Evolutionary conservation across 2,888 invertebrate species (phyloP), one percentile per base, ranked within the genome.

Genomic region (Idaea aversata): DNA sequence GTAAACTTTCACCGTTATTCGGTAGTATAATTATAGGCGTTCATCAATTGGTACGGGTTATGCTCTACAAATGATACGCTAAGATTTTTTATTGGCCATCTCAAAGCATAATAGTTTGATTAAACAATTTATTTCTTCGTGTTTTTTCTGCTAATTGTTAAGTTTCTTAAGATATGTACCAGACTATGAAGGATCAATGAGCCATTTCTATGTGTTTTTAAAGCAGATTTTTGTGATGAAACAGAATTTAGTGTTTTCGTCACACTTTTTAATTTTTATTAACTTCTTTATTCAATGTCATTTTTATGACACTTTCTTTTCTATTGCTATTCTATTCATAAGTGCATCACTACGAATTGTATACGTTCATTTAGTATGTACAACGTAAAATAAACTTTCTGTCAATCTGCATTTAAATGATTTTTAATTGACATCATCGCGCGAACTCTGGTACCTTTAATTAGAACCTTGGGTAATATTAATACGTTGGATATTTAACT

Each of bases 1-100:
- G 68, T 73, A 75, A 73, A 80, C 82, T 81, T 81, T 81, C 82
- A 71, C 80, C 74, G 67, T 70, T 66, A 66, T 77, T 70, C 73
- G 70, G 75, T 74, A 73, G 73, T 64, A 70, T 78, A 81, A 81
- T 81, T 80, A 78, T 70, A 70, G 72, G 73, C 75, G 70, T 75
- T 72, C 73, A 71, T 74, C 76, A 76, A 77, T 75, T 70, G 69
- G 71, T 73, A 70, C 73, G 70, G 69, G 68, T 66, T 72, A 74
- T 70, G 68, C 65, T 74, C 73, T 63, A 65, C 65, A 66, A 71
- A 58, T 58, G 16, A 58, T 58, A 58, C 5, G 47, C 47, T 47
- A 47, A 47, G 47, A 47, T 3, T 47, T 47, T 47, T 47, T 47
- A 47, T 47, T 47, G 47, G 13, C 47, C 47, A 47, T 47, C 47